Conservation (phyloP, 2,888 invertebrate genomes). For the Pristionchus mayeri region DNA sequence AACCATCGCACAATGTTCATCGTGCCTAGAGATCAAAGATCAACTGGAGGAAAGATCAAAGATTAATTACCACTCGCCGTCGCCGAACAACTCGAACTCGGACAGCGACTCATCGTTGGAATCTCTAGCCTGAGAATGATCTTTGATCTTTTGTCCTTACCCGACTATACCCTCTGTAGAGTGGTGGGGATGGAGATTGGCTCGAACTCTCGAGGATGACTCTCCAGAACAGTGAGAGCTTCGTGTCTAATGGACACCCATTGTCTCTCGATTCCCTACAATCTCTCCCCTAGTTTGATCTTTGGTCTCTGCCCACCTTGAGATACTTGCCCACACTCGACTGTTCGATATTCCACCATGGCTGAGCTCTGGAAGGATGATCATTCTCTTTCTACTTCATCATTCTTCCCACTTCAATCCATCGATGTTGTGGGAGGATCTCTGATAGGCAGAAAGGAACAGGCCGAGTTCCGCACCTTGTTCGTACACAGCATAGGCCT, state of each 20-base stretch:
- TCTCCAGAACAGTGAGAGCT: constrained; percentile 33
- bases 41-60: constrained; percentile 5
- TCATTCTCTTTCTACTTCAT: background rate
- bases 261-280: constrained; percentile 44
- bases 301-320: constrained; percentile 9
- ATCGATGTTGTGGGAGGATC: constrained; percentile 49
- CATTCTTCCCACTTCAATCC: constrained; percentile 21
- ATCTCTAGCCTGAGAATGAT: constrained; percentile 38
- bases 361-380: constrained; percentile 26
- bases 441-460: constrained; percentile 49
- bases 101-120: constrained; percentile 12
- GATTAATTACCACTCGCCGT: constrained; percentile 27
- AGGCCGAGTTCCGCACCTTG: constrained; percentile 49
- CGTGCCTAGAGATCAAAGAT: constrained; percentile 30
- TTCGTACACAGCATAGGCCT: constrained; percentile 49
- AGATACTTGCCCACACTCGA: constrained; percentile 41
- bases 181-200: constrained; percentile 43
- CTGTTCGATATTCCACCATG: constrained; percentile 50
- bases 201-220: constrained; percentile 17
- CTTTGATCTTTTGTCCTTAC: background rate
- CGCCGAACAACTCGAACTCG: constrained; percentile 42
- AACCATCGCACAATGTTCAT: constrained; percentile 30
- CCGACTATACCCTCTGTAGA: constrained; percentile 1
- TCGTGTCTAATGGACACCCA: constrained; percentile 50
- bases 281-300: background rate